Base-by-base conservation (phyloP, 2,888 invertebrate genomes). In the Drosophila algonquin region DNA sequence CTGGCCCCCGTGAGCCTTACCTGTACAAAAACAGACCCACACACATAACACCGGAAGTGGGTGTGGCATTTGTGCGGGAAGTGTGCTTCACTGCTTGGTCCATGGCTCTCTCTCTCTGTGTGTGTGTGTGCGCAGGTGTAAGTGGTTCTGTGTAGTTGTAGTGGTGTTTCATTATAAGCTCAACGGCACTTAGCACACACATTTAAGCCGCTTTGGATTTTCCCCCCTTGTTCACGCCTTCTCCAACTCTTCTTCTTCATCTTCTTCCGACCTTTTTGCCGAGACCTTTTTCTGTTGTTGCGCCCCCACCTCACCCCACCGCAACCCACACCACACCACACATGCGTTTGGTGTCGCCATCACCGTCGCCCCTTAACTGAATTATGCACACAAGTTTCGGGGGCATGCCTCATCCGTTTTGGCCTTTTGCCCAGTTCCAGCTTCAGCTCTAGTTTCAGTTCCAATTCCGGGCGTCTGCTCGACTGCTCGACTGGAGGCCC, bases 171-270 rank as follows among this genome's bases (percentile, higher is more conserved):
- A 87, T 83, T 84, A 89, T 81, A 75, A 79, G 83, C 87, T 81
- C 85, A 83, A 83, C 73, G 64, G 60, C 76, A 79, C 87, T 83
- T 87, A 77, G 75, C 82, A 83, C 84, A 83, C 84, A 80, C 79
- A 80, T 88, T 86, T 83, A 83, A 83, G 87, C 83, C 67, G 89
- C 87, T 83, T 83, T 83, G 72, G 81, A 67, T 67, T 74, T 55
- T 54, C 61, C 69, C 62, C 68, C 68, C 51, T 61, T 46, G 58
- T 72, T 62, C 73, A 50, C 54, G 47, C 60, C 65, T 59, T 27
- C 51, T 14, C 45, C 63, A 54, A 32, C 62, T 52, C 45, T 62
- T 52, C 55, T 62, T 16, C 46, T 21, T 21, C 21, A n/a, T n/a
- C 45, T 62, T 52, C 55, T 62, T 16, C 46, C 53, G 46, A 55